Evolutionary conservation across 2,888 invertebrate genomes (phyloP), one percentile per base, ranked within the genome.

Genomic region (Horisme vitalbata): DNA sequence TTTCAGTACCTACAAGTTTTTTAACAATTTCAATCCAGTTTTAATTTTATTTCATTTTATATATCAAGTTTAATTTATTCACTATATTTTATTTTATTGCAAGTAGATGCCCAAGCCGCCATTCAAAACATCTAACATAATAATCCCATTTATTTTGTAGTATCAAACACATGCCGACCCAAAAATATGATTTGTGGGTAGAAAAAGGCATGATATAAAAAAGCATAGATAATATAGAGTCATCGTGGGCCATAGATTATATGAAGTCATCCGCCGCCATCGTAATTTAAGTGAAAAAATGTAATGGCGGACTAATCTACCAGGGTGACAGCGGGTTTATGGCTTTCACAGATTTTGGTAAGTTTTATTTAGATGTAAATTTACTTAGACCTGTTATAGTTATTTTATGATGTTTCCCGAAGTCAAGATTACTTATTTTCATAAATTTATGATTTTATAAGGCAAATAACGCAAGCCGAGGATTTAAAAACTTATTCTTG

Each of bases 221-320:
- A 71, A 66, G 58, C 73, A 79, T 75, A 82, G 80, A 79, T 85
- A 82, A 83, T 83, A 85, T 85, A 84, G 79, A 84, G 83, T 83
- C 84, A 83, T 84, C 82, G 69, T 54, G 51, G 73, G 65, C 78
- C 82, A 83, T 82, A 84, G 82, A 83, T 84, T 81, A 82, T 85
- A 84, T 83, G 69, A 79, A 85, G 85, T 83, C 85, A 85, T 86
- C 83, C 81, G 73, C 77, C 70, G 78, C 77, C 75, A 79, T 79
- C 69, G 72, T 72, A 64, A 72, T 68, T 39, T 45, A 47, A 34
- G 69, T 74, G 59, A 79, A 86, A 81, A 60, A 49, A 44, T 38
- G 10, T 12, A 37, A 86, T 86, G 86, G 87, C 84, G 57, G 74
- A 60, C 59, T 61, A 58, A 61, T 67, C 53, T 65, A 58, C 51